A percentile compares a stretch with the other conserved stretches of the same genome.
These are phyloP conservation scores for Lepus americanus DNA, from an alignment of 2,113 vertebrate genomes.

Conservation along the genomic window DNA sequence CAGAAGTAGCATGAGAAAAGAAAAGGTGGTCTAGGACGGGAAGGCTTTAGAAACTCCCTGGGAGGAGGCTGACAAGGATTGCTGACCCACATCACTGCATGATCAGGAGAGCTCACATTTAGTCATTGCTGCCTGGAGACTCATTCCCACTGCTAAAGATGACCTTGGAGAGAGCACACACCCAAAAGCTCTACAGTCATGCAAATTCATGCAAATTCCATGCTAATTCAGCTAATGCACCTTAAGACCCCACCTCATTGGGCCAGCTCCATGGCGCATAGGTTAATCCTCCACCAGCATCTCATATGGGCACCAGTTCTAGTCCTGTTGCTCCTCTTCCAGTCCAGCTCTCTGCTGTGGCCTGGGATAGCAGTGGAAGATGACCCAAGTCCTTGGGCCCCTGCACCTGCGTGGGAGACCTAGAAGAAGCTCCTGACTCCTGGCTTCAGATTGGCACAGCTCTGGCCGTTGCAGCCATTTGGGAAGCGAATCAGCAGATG, in stretches of 20 bases:
- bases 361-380: no score
- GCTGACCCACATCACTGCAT: neutral
- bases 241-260: neutral
- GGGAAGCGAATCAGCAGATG: no score
- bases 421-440: no score
- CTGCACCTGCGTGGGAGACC: no score
- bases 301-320: no score
- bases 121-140: neutral
- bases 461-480: no score
- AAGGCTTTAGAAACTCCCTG: neutral
- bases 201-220: neutral
- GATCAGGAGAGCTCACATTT: neutral
- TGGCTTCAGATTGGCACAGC: no score
- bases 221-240: neutral
- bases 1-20: neutral
- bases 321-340: no score
- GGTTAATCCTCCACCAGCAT: no score
- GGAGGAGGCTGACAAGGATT: neutral
- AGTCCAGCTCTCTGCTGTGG: no score
- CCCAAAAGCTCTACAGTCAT: neutral
- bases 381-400: no score
- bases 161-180: neutral
- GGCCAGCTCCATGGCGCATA: no score
- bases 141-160: neutral
- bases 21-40: neutral